Conservation (phyloP, 2,888 invertebrate genomes). For the Dynastes grantii region DNA sequence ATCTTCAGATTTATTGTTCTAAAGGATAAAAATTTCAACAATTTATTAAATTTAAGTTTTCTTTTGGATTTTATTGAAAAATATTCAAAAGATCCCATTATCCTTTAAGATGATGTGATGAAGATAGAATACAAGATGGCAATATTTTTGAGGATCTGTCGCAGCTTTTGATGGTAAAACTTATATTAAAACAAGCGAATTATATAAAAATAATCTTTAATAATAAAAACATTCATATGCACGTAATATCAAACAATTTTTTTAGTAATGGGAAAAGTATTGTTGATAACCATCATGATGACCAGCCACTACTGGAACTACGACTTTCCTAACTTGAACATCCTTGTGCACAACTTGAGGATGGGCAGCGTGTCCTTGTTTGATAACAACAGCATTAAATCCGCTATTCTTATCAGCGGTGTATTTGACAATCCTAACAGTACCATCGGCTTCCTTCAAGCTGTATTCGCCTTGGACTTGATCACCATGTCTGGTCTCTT, state of each 20-base stretch:
- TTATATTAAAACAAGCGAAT: background rate
- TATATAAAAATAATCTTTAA: background rate
- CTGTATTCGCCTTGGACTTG: conserved; percentile 46
- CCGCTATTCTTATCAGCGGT: conserved; percentile 50
- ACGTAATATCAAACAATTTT: background rate
- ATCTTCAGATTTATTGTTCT: too few species aligned
- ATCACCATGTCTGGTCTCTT: conserved; percentile 47
- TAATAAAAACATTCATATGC: background rate
- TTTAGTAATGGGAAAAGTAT: conserved; percentile 11
- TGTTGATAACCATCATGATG: conserved; percentile 24
- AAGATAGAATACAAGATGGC: too few species aligned
- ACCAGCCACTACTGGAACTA: conserved; percentile 15
- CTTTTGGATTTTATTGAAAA: too few species aligned
- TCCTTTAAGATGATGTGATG: too few species aligned
- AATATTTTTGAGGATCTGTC: background rate
- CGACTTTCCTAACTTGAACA: conserved; percentile 14
- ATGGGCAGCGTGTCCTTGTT: conserved; percentile 53
- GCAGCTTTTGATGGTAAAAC: background rate
- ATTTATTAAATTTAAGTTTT: too few species aligned
- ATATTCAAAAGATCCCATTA: too few species aligned
- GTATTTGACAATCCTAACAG: conserved; percentile 47
- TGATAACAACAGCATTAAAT: conserved; percentile 49
- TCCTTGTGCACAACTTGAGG: conserved; percentile 45
- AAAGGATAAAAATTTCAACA: too few species aligned
- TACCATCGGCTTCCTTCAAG: conserved; percentile 49